Percentiles rank a stretch among this genome's conserved stretches.
Conservation (phyloP, 2,888 invertebrate species). For the Sarcophaga variegata region DNA sequence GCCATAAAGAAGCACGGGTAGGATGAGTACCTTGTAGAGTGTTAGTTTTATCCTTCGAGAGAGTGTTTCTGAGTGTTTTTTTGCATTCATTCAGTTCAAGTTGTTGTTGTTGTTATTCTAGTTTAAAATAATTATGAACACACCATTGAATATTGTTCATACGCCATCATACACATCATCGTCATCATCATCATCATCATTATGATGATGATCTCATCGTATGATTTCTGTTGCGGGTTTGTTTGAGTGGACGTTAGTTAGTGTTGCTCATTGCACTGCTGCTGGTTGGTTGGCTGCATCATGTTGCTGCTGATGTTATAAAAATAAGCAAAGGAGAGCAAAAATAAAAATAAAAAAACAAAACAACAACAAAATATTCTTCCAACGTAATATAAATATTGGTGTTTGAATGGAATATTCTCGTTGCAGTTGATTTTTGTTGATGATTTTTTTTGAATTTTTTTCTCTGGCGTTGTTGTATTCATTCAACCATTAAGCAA, state of each 20-base stretch:
- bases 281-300: conserved; percentile 32
- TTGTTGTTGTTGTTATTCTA: conserved; percentile 15
- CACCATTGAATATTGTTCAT: conserved; percentile 61
- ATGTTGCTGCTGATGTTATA: conserved; percentile 14
- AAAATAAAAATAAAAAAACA: too few relatives aligned
- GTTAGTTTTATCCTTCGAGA: too few relatives aligned
- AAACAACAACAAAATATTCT: background rate
- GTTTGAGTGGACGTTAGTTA: conserved; percentile 4
- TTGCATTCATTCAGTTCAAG: background rate
- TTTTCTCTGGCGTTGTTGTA: conserved; percentile 10
- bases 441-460: background rate
- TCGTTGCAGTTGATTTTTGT: background rate
- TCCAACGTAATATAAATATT: conserved; percentile 34
- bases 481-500: conserved; percentile 63
- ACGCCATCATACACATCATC: conserved; percentile 33
- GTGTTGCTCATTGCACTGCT: conserved; percentile 14
- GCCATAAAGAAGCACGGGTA: too few relatives aligned
- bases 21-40: too few relatives aligned
- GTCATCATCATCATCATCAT: conserved; percentile 1
- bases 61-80: too few relatives aligned
- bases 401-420: conserved; percentile 38
- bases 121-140: conserved; percentile 59
- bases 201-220: conserved; percentile 15
- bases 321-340: conserved; percentile 26
- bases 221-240: conserved; percentile 9